Evolutionary conservation across 37 sponge, comb jelly and placozoan genomes (phyloP), one percentile per base, ranked within the genome.

Genomic region (Theonella swinhoei): DNA sequence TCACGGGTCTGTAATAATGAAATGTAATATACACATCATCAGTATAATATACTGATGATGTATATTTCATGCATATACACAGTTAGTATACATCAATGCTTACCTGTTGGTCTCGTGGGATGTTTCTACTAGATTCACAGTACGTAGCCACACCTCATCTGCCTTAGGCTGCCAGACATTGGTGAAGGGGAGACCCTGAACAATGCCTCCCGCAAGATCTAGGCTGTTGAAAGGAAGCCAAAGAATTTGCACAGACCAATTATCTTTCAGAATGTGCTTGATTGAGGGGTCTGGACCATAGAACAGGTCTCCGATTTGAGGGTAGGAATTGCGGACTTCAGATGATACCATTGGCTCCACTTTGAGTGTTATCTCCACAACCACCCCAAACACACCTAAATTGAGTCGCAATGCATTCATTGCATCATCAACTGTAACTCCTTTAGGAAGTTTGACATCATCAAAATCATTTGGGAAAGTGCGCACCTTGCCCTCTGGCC

Each of bases 371-470:
- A 63, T 30, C 40, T 82, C 82, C 24, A 72, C 74, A 17, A 82
- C 39, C 28, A 71, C 82, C 24, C 82, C 82, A 19, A 82, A 82
- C 35, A 82, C 68, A 67, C 82, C 82, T 14, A 82, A 37, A 47
- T 47, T 7, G n/a, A 47, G 11, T 47, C 54, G 54, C 54, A 72
- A 23, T 17, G 73, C 73, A 31, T 72, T 82, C 74, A 82, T 35
- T 9, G 24, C 64, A 24, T 78, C 78, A 19, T 70, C 64, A 4
- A 40, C 73, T 20, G 38, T 59, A 24, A 26, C 54, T 14, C 54
- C 54, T 14, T 47, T 47, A 17, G 54, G 54, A 14, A 47, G 54
- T 47, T 47, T 47, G 14, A 47, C 54, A 17, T 14, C 54, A 17
- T 47, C 14, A 14, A 47, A 23, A 29, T 75, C 76, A 24, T 75